Evolutionary conservation across 2,888 invertebrate genomes (phyloP), one percentile per base, ranked within the genome.

Genomic region (Ecliptopera silaceata): DNA sequence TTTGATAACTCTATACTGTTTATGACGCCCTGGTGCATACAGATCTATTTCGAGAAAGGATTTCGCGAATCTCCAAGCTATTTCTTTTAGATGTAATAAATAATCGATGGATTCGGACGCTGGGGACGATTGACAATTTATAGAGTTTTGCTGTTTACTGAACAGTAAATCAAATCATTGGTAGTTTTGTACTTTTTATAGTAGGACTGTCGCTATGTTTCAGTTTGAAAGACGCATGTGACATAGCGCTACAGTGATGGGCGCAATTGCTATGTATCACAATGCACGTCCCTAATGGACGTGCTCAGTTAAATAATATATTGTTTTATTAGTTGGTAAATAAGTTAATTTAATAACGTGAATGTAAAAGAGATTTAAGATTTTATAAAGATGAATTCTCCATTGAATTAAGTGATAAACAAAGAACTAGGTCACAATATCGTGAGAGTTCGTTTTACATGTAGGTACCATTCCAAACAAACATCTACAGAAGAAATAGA

Each of bases 1-100:
- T 84, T 88, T 89, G 90, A 91, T 90, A 89, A 87, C 88, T 87
- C 82, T 75, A 87, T 88, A 83, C 76, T 72, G 77, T 84, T 88
- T 86, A 87, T 85, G 84, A 77, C 52, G 73, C 82, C 84, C 84
- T 80, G 77, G 84, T 85, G 84, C 78, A 73, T 72, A 66, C 69
- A 58, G 48, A 68, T 66, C 69, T 63, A 67, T 64, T 60, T 65
- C 52, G 39, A 56, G 59, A 64, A 64, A 63, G 63, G 66, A 66
- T 64, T 66, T 59, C 48, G 57, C 50, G 56, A 50, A 60, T 57
- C 64, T 66, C 61, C 54, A 57, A 59, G 34, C 42, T 63, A 58
- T 59, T 56, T 57, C 57, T 61, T 62, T 55, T 59, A 59, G 49
- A 41, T 42, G 59, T 50, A 51, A 59, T 59, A 59, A 54, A 58